Base-by-base conservation (phyloP, 2,113 vertebrate genomes). In the Psammodynastes pulverulentus region DNA sequence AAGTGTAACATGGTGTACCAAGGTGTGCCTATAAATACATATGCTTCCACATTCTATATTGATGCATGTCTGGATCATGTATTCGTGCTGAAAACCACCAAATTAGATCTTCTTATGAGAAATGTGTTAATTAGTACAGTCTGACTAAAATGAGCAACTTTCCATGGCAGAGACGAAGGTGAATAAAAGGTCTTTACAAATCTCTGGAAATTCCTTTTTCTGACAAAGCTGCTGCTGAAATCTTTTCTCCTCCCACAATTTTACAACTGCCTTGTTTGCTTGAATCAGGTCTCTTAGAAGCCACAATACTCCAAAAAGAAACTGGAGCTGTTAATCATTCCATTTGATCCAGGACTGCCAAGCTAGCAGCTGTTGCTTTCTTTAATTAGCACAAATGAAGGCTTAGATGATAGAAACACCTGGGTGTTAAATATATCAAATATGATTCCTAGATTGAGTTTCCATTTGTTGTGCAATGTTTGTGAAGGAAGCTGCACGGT, bases 361-460 rank as follows among this genome's bases (percentile, higher is more conserved):
- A 0, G 26, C 85, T 95, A 96, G 94, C 97, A 96, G 94, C 94
- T 96, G 94, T 96, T 96, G 34, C 87, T 94, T 93, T 93, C 89
- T 94, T 96, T 97, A 96, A 96, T 97, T 96, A 97, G 96, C 95
- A 97, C 94, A 96, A 93, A 94, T 94, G 96, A 95, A 96, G 95
- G 94, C 94, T 6, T 87, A 43, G 51, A 48, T 85, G 93, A 84
- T 79, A 91, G 90, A 95, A 93, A 58, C 93, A 93, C 92, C 93
- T 94, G 94, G 46, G 43, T 46, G n/a, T 86, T 53, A 92, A 62
- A 85, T 89, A 89, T 39, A 92, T 49, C 17, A 21, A 43, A 85
- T 92, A 84, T 86, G 10, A 39, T 92, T 92, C 72, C 52, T 86
- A 48, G 26, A 26, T 34, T 67, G 24, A 46, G 13, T 85, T 86